phyloP scores from a whole-genome alignment of 2,888 invertebrate species.

The Priocnemis perturbator region DNA sequence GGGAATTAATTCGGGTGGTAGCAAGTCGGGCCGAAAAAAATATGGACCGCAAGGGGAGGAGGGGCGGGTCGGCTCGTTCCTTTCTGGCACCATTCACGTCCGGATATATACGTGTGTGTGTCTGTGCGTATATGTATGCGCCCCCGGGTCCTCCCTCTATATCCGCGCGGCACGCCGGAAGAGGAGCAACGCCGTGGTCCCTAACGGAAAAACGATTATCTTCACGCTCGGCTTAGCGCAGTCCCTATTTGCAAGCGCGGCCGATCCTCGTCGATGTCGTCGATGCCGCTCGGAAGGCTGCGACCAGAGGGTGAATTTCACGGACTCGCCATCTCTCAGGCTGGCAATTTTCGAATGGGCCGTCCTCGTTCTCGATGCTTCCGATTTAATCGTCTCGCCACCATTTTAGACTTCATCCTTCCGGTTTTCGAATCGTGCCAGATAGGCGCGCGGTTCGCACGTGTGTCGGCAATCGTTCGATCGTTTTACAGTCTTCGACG shows the following conservation, averaged over 20 bases:
- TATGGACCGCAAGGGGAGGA: too few species aligned
- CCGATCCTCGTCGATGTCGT: conserved; percentile 40
- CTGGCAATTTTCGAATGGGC: background rate
- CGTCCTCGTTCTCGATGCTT: background rate
- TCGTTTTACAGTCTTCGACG: too few species aligned
- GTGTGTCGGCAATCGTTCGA: too few species aligned
- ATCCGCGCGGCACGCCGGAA: conserved; percentile 1
- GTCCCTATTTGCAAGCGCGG: conserved; percentile 46
- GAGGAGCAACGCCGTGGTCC: conserved; percentile 12
- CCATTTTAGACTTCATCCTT: too few species aligned
- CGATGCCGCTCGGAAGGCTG: background rate
- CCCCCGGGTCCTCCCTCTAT: background rate
- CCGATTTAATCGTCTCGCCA: too few species aligned
- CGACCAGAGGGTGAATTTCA: conserved; percentile 46
- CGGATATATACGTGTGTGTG: background rate
- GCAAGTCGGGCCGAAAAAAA: too few species aligned
- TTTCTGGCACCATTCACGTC: background rate
- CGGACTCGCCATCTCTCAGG: conserved; percentile 40
- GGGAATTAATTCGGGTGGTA: too few species aligned
- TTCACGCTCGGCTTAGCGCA: conserved; percentile 53
- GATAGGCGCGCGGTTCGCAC: too few species aligned
- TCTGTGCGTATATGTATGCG: too few species aligned
- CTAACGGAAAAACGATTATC: conserved; percentile 60
- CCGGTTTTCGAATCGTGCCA: too few species aligned
- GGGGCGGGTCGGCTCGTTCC: too few species aligned